phyloP scores from a whole-genome alignment of 2,888 invertebrate genomes.

The Corbicula japonica region DNA sequence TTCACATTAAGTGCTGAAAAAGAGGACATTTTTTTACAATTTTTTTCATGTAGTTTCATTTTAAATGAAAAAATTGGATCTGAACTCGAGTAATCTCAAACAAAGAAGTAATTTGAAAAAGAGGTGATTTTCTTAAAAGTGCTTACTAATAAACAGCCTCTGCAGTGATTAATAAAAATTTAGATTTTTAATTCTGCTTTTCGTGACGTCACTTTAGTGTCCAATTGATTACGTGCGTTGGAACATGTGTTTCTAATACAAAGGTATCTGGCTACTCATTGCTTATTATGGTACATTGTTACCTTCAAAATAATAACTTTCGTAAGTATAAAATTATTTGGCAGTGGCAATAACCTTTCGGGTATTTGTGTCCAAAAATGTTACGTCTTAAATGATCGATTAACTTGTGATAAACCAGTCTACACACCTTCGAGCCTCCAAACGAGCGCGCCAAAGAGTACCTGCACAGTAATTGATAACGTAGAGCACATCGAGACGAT shows the following conservation, averaged over 20 bases:
- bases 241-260: constrained; percentile 1
- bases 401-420: too few species aligned
- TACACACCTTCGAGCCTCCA: too few species aligned
- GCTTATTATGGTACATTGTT: constrained; percentile 1
- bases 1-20: too few species aligned
- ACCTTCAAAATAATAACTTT: constrained; percentile 2
- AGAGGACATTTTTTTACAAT: too few species aligned
- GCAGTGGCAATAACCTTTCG: background rate
- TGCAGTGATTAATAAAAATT: constrained; percentile 2
- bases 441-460: too few species aligned
- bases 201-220: constrained; percentile 2
- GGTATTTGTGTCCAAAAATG: too few species aligned
- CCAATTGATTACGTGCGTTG: background rate
- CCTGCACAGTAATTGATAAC: too few species aligned
- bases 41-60: too few species aligned
- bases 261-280: constrained; percentile 2
- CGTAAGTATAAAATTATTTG: background rate
- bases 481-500: too few species aligned
- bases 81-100: too few species aligned
- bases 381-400: too few species aligned
- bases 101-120: constrained; percentile 2
- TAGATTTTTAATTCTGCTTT: background rate
- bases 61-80: too few species aligned
- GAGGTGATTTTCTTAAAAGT: constrained; percentile 1
- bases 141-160: background rate